phyloP scores from a whole-genome alignment of 2,797 vertebrate genomes.

The Psittacula derbiana region DNA sequence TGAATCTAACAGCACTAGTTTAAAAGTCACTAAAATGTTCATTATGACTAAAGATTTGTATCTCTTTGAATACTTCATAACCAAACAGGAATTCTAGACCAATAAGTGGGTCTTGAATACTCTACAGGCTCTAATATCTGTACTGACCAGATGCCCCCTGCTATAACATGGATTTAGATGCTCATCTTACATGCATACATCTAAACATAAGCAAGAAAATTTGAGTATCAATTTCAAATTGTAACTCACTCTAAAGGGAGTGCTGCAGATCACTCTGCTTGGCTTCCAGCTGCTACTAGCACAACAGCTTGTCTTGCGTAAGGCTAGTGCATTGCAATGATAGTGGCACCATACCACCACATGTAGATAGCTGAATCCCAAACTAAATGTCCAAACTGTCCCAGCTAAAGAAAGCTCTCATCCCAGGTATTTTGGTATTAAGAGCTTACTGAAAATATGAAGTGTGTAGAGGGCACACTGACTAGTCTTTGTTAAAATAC shows the following conservation, averaged over 20 bases:
- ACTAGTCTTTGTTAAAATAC: not conserved
- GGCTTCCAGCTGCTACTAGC: not conserved
- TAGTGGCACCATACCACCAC: not conserved
- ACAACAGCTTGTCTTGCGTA: rapidly evolving
- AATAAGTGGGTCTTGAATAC: not conserved
- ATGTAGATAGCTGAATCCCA: not conserved
- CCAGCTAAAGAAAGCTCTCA: not conserved
- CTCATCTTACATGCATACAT: not conserved
- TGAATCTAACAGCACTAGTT: not conserved
- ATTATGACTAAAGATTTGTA: not conserved
- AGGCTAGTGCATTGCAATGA: rapidly evolving
- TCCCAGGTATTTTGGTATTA: not conserved
- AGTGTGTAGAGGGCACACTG: not conserved
- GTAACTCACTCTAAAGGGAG: not conserved
- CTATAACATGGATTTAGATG: not conserved
- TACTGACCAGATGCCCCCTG: not conserved
- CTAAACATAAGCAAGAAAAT: not conserved
- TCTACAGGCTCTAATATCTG: not conserved
- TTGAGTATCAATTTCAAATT: not conserved
- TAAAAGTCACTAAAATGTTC: not conserved
- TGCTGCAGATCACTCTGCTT: not conserved
- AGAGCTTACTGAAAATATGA: not conserved
- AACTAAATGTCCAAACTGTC: not conserved
- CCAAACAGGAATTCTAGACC: not conserved
- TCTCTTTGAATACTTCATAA: not conserved